These are phyloP conservation scores for Oryzias celebensis DNA, from an alignment of 2,113 vertebrate genomes.

Conservation along the genomic window DNA sequence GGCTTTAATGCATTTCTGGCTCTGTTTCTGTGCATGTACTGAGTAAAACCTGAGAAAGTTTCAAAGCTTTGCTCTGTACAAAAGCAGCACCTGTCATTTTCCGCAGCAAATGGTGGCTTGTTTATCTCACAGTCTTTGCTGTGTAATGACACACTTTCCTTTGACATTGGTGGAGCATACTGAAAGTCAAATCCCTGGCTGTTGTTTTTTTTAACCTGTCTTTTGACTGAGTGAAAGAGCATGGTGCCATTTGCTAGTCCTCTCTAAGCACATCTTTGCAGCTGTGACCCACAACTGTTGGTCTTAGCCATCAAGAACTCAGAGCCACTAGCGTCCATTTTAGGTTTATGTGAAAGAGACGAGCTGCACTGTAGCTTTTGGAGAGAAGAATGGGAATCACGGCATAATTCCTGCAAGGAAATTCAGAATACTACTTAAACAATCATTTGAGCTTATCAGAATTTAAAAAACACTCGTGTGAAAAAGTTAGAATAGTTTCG, in stretches of 20 bases:
- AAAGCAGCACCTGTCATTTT: constrained; percentile 57
- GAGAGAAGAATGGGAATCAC: constrained; percentile 14
- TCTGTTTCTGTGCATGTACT: constrained; percentile 49
- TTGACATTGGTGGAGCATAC: constrained; percentile 59
- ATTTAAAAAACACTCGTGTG: background rate
- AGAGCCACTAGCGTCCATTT: constrained; percentile 75
- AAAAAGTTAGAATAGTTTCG: background rate
- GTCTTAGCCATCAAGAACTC: constrained; percentile 54
- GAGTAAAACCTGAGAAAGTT: constrained; percentile 33
- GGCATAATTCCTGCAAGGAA: constrained; percentile 9
- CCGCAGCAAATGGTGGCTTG: constrained; percentile 37
- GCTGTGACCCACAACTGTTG: constrained; percentile 64
- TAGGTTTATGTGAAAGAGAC: constrained; percentile 58
- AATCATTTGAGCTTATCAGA: constrained; percentile 2
- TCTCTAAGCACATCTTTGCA: constrained; percentile 63
- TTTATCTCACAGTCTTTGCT: constrained; percentile 42
- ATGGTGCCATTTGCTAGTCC: constrained; percentile 52
- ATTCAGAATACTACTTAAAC: background rate
- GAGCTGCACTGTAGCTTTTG: constrained; percentile 14
- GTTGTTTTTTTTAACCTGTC: constrained; percentile 63
- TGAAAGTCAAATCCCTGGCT: constrained; percentile 62
- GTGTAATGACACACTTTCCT: constrained; percentile 54
- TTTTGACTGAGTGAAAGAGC: constrained; percentile 68
- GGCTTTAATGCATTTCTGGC: constrained; percentile 36
- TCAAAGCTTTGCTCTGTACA: constrained; percentile 31